phyloP scores from a whole-genome alignment of 2,797 vertebrate species.

The Oryzias dopingdopingensis region DNA sequence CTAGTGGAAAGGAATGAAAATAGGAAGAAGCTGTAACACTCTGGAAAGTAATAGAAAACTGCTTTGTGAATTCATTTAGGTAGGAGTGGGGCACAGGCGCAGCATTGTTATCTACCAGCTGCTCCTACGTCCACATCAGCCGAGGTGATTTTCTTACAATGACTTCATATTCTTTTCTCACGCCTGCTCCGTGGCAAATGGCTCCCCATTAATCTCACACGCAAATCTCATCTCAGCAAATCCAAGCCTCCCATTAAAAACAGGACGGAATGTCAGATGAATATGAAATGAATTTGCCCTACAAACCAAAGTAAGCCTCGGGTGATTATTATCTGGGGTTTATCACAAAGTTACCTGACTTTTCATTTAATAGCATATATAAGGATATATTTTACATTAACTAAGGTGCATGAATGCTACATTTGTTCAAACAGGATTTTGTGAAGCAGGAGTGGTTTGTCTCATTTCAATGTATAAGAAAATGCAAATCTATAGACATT shows the following conservation, averaged over 20 bases:
- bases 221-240: constrained; percentile 60
- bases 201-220: constrained; percentile 52
- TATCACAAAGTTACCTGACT: constrained; percentile 44
- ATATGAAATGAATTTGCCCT: constrained; percentile 60
- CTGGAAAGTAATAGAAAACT: constrained; percentile 7
- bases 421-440: too few relatives aligned
- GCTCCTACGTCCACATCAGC: constrained; percentile 23
- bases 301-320: constrained; percentile 58
- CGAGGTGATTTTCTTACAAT: constrained; percentile 33
- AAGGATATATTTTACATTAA: constrained; percentile 30
- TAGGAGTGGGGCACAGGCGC: background rate
- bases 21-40: background rate
- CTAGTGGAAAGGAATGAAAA: constrained; percentile 47
- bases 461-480: too few relatives aligned
- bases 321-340: constrained; percentile 60
- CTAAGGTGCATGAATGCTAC: too few relatives aligned
- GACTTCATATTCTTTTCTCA: constrained; percentile 33
- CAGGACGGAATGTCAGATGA: constrained; percentile 47
- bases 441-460: too few relatives aligned
- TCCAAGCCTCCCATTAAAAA: constrained; percentile 56
- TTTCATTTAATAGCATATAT: constrained; percentile 44
- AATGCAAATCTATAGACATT: too few relatives aligned
- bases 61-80: constrained; percentile 34
- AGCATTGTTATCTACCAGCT: constrained; percentile 29
- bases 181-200: constrained; percentile 41